Percentiles rank a stretch among this genome's conserved stretches.
Conservation (phyloP, 2,113 vertebrate genomes). For the Bos indicus region DNA sequence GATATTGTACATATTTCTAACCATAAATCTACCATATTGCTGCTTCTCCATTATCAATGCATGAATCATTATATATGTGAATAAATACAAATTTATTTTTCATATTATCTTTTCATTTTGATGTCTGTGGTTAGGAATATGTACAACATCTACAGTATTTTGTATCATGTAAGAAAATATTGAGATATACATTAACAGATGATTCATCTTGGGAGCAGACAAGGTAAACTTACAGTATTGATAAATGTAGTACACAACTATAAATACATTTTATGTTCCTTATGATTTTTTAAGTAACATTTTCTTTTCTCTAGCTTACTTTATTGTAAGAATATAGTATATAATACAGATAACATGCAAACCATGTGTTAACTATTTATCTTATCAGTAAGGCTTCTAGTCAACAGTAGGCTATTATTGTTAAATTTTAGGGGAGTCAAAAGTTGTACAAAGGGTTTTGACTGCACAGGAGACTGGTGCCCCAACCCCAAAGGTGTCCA, state of each 20-base stretch:
- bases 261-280: background rate
- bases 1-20: background rate
- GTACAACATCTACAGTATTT: background rate
- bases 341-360: background rate
- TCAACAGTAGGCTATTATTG: background rate
- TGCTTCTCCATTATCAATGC: background rate
- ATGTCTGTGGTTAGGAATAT: background rate
- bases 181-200: background rate
- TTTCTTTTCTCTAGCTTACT: background rate
- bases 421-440: background rate
- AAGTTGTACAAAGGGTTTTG: background rate
- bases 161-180: background rate
- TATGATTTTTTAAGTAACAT: background rate
- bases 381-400: background rate
- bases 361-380: background rate
- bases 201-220: background rate
- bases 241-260: background rate
- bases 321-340: background rate
- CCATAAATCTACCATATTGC: background rate
- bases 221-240: background rate
- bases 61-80: background rate
- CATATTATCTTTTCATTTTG: background rate
- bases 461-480: background rate
- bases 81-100: background rate
- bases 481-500: background rate